Evolutionary conservation across 1,140 invertebrate species (phyloP).

Genomic region (Wasmannia auropunctata): DNA sequence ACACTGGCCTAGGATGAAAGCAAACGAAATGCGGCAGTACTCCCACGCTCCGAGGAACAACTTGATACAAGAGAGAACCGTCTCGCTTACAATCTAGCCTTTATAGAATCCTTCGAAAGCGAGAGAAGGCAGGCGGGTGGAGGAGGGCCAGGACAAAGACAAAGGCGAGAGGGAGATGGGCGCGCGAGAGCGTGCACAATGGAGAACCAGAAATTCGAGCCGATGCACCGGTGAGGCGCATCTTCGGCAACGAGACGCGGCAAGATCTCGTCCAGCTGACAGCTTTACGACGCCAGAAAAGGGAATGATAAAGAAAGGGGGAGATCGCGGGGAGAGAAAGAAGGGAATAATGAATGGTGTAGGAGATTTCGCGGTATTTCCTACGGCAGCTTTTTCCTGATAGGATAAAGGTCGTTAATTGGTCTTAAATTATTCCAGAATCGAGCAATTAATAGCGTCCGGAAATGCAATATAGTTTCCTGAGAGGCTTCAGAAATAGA

Average conservation of each 20-base stretch:
- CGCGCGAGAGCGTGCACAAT: slow-evolving; percentile 72
- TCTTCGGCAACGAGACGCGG: slow-evolving; percentile 67
- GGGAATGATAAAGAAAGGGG: background rate
- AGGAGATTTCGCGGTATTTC: slow-evolving; percentile 18
- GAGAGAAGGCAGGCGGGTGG: slow-evolving; percentile 29
- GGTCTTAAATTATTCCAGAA: slow-evolving; percentile 7
- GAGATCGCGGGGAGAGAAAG: background rate
- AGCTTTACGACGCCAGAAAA: slow-evolving; percentile 45
- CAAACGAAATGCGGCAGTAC: slow-evolving; percentile 61
- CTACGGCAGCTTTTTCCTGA: background rate
- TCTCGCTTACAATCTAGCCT: slow-evolving; percentile 81
- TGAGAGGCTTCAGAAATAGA: background rate
- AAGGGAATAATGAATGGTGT: background rate
- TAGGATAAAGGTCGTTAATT: background rate
- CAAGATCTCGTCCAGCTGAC: slow-evolving; percentile 65
- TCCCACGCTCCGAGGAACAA: slow-evolving; percentile 76
- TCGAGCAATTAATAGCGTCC: background rate
- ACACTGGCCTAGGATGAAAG: slow-evolving; percentile 69
- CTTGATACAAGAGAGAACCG: slow-evolving; percentile 78
- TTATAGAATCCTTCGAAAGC: slow-evolving; percentile 73
- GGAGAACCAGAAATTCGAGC: slow-evolving; percentile 80
- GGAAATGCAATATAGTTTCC: background rate
- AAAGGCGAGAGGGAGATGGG: slow-evolving; percentile 53
- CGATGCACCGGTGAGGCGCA: slow-evolving; percentile 65
- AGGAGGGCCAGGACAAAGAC: slow-evolving; percentile 43